Evolutionary conservation across 1,140 invertebrate species (phyloP).

Genomic region (Drosophila mayri): DNA sequence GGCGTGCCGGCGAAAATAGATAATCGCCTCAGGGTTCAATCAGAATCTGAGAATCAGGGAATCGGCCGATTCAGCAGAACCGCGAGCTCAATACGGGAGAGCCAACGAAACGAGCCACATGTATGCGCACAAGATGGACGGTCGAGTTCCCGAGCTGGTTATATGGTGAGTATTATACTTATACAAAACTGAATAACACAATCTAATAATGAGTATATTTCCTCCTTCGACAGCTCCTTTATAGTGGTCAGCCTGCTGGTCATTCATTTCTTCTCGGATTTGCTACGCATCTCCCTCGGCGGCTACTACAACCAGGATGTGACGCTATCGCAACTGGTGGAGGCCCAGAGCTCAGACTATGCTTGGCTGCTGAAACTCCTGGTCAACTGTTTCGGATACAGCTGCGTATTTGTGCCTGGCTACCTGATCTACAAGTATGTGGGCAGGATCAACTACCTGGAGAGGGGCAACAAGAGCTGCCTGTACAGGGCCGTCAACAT

Average conservation of each 20-base stretch:
- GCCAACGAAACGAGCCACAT: conserved; percentile 45
- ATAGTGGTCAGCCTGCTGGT: conserved; percentile 72
- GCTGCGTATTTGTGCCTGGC: conserved; percentile 94
- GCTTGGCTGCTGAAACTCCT: conserved; percentile 92
- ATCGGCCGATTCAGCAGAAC: conserved; percentile 41
- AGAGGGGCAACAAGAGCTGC: conserved; percentile 87
- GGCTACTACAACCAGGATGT: conserved; percentile 64
- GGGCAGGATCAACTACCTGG: conserved; percentile 91
- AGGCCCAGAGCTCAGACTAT: conserved; percentile 85
- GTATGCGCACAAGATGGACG: conserved; percentile 64
- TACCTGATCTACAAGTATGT: conserved; percentile 94
- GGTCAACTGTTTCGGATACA: conserved; percentile 95
- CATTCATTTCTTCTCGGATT: conserved; percentile 80
- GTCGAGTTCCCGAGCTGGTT: conserved; percentile 70
- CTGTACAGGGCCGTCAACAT: conserved; percentile 87
- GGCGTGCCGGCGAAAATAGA: conserved; percentile 45
- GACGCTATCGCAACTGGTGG: conserved; percentile 80
- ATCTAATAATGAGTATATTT: background rate
- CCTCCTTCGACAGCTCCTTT: conserved; percentile 50
- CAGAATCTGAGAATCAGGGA: conserved; percentile 15
- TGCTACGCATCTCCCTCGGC: conserved; percentile 64
- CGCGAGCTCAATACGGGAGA: conserved; percentile 3
- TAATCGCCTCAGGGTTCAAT: conserved; percentile 44
- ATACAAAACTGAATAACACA: too few species aligned
- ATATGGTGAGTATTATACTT: conserved; percentile 60